Base-by-base conservation (phyloP, 1,140 invertebrate species). In the Ceratina calcarata region DNA sequence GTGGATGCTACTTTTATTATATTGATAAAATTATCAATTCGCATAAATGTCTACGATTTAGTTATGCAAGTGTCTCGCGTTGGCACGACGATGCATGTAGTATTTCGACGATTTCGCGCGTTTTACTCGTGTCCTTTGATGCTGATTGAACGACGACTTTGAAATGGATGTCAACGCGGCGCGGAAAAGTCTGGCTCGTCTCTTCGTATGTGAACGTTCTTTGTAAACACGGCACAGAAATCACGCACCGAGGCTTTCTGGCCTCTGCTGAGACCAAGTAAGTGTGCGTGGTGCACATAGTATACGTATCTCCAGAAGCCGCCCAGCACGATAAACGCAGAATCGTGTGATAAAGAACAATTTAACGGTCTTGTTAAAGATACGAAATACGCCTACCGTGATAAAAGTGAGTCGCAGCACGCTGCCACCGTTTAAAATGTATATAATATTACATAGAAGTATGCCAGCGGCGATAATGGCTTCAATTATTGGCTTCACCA, bases 301-400 rank as follows among this genome's bases (percentile, higher is more conserved):
- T 45, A 45, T 10, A 45, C 37, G 37, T 45, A 89, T 90, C 87
- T 89, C 84, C 81, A 89, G 87, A 90, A 89, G 86, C 86, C 88
- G 88, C 88, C 86, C 88, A 82, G 73, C 55, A 53, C 58, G 87
- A 87, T 88, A 89, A 83, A 16, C 71, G 45, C 55, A 62, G 53
- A 69, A 49, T 55, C 71, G 76, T 68, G 74, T 64, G 88, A 88
- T 89, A 89, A 86, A 87, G 87, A 90, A 89, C 82, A 89, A 89
- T 90, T 86, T 86, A 86, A 90, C 84, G 87, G 88, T 88, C 89
- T 90, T 89, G 89, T 84, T 86, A 81, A 87, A 86, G 89, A 90
- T 88, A 90, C 76, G 86, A 87, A 88, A 90, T 85, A 90, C 89
- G 89, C 89, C 89, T 89, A 90, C 89, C 83, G 74, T 62, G 87